Evolutionary conservation across 1,140 invertebrate species (phyloP).

Genomic region (Drosophila nigromelanica): DNA sequence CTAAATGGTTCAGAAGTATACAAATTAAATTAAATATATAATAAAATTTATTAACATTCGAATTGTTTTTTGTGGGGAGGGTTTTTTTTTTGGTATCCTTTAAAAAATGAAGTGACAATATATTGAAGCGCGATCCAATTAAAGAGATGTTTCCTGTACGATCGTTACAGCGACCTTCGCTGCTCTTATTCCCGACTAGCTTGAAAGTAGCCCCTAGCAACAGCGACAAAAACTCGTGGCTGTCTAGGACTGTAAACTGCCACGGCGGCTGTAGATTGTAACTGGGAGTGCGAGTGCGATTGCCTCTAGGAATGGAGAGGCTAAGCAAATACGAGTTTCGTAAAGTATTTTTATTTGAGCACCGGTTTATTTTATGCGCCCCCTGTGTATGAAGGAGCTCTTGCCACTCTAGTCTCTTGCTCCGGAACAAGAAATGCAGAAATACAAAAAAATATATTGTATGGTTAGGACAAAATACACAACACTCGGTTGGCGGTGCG

Average conservation of each 20-base stretch:
- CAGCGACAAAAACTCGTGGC: slow-evolving; percentile 7
- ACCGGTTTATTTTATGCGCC: slow-evolving; percentile 62
- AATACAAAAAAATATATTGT: slow-evolving; percentile 60
- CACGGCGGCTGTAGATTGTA: slow-evolving; percentile 13
- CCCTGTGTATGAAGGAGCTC: slow-evolving; percentile 47
- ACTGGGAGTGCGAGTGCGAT: slow-evolving; percentile 10
- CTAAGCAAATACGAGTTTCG: slow-evolving; percentile 78
- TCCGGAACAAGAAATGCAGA: slow-evolving; percentile 59
- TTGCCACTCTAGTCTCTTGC: slow-evolving; percentile 26
- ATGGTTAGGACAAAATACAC: slow-evolving; percentile 61
- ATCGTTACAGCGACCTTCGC: background rate
- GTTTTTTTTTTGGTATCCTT: too few species aligned
- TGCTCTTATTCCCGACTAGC: slow-evolving; percentile 6
- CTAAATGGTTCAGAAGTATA: too few species aligned
- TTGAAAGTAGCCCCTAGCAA: slow-evolving; percentile 20
- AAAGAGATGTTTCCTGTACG: background rate
- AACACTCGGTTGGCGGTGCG: slow-evolving; percentile 22
- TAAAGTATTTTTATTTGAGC: slow-evolving; percentile 75
- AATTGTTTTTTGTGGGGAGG: too few species aligned
- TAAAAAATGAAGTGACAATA: background rate
- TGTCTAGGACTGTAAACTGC: slow-evolving; percentile 16
- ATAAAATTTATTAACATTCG: too few species aligned
- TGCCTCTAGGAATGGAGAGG: slow-evolving; percentile 36
- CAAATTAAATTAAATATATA: too few species aligned
- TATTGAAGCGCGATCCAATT: background rate